Evolutionary conservation across 2,113 vertebrate genomes (phyloP), one percentile per base, ranked within the genome.

Genomic region (Periophthalmus modestus): DNA sequence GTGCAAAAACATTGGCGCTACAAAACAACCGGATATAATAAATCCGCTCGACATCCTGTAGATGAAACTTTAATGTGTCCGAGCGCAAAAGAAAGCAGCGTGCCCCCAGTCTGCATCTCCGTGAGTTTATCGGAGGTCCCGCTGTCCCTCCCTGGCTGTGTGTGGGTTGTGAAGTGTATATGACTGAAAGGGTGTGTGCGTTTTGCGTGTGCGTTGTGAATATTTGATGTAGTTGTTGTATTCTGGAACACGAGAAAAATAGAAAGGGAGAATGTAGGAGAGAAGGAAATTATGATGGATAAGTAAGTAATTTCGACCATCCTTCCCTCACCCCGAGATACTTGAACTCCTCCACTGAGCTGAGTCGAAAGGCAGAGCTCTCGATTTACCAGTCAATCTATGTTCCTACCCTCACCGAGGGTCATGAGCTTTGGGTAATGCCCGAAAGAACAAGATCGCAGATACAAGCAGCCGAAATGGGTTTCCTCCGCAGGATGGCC

Each of bases 61-160:
- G 73, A 85, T 88, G 61, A 88, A 89, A 89, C 84, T 85, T 89
- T 86, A 79, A 89, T 91, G 74, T 72, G 71, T 74, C 58, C 70
- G 72, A 75, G 52, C 39, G 78, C 74, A 77, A 77, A 71, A 70
- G 68, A 59, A 36, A 39, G 33, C 62, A 21, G 34, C 50, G 28
- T 7, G 48, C n/a, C n/a, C 46, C 47, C 67, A 23, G 63, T 78
- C 28, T 69, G 70, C 63, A 0, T 43, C 75, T 82, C 50, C 81
- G 77, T 72, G 81, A 78, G 79, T 82, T 81, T 33, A 2, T 62
- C 7, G 81, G 86, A 83, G 76, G 80, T 47, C 69, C 39, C 83
- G 85, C 81, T 72, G 78, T 89, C 85, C 78, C 75, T 85, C 81
- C 78, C 33, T 70, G 5, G 19, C 78, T 71, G 77, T 70, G 69